Base-by-base conservation (phyloP, 2,797 vertebrate genomes). In the Hydrophis major region DNA sequence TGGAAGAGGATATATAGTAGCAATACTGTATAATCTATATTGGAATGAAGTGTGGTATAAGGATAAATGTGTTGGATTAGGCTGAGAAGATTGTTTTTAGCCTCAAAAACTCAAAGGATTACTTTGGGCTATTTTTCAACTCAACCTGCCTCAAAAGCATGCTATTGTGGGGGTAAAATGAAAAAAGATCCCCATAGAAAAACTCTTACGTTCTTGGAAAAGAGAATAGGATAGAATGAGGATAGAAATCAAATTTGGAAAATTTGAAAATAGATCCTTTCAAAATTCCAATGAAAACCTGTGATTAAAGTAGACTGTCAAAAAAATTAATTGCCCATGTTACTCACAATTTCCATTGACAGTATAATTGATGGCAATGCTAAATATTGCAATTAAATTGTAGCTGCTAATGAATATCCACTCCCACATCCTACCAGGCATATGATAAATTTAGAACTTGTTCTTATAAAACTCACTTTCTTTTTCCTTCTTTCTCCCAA, bases 181-280 rank as follows among this genome's bases (percentile, higher is more conserved):
- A 25, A 83, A 37, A 4, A 83, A 47, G 1, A 25, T 83, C 37
- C 74, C 37, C 18, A 83, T 83, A 25, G 8, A 83, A 83, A 25
- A 83, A 47, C 20, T 25, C 74, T 5, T 1, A 20, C 47, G 8
- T 47, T 47, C 37, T 83, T 83, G 74, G 74, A 47, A 47, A 83
- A 83, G 37, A 25, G 37, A 78, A 22, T 78, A 78, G 37, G 74
- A 47, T 42, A 78, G 74, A 78, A 78, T 42, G 37, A 78, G 18
- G 74, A 42, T 47, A 47, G 20, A 47, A 83, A 83, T 83, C 20
- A 83, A 83, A 83, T 83, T 47, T 83, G 74, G 20, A 83, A 83
- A 25, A 47, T 11, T 78, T 55, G 25, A 93, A 92, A 93, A 78
- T 83, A 83, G 88, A 95, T 55, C 4, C 50, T 32, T 63, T 69